Base-by-base conservation (phyloP, 2,888 invertebrate genomes). In the Drosophila quinaria region DNA sequence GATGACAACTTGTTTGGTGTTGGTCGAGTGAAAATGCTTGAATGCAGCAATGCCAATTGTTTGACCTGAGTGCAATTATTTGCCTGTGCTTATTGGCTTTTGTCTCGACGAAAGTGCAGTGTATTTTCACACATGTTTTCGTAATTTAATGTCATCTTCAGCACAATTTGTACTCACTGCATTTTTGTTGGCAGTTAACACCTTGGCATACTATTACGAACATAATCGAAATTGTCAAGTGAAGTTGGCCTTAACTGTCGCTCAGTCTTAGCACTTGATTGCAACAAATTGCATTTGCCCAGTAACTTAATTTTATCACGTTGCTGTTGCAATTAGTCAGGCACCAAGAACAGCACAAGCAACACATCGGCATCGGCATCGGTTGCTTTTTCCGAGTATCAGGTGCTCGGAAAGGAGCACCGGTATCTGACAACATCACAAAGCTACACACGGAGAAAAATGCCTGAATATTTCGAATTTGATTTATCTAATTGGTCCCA, bases 261-360 rank as follows among this genome's bases (percentile, higher is more conserved):
- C 68, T 70, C 59, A 69, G 68, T 66, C 49, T 67, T 61, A 56
- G 70, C 84, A 67, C 41, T 68, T 74, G 76, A 73, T 75, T 75
- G 79, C 79, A 78, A 73, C 65, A 87, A 84, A 84, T 84, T 89
- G 73, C 66, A 78, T 87, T 84, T 78, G 54, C 59, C 68, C 49
- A 50, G 51, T 69, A 87, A 87, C 72, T 60, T 71, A 84, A 84
- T 84, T 89, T 84, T 68, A 87, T 78, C 66, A 78, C 41, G 58
- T 76, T 80, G 76, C 80, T 75, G 62, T 75, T 81, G 81, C 87
- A 84, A 89, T 84, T 83, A 83, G 69, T 47, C 33, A 42, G 39
- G 29, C 51, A 63, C 41, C 49, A 54, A 22, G 37, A 33, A n/a
- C 39, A 15, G 44, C 11, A 39, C 11, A 37, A 19, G 22, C 50